Evolutionary conservation across 2,888 invertebrate genomes (phyloP), one percentile per base, ranked within the genome.

Genomic region (Lasioglossum lativentre): DNA sequence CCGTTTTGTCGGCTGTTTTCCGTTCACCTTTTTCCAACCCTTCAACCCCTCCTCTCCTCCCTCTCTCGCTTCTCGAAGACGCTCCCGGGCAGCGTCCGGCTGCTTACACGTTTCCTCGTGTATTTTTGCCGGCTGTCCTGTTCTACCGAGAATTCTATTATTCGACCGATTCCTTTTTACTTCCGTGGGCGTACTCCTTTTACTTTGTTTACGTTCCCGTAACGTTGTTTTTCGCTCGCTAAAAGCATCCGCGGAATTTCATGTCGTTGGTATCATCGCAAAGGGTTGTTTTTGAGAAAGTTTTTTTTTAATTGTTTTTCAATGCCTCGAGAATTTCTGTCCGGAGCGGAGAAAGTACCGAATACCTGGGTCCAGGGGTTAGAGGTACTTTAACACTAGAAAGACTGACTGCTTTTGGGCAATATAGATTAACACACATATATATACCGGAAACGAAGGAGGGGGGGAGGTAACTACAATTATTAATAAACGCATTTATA

Each of bases 1-100:
- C 34, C 63, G 68, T 81, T 71, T 63, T 45, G 68, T 59, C 78
- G 72, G 47, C 78, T 66, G 56, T 78, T 68, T 40, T 82, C 78
- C 80, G 63, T 68, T 71, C 75, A 16, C 75, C 38, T 78, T 80
- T 78, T 34, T 30, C n/a, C 68, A 34, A 56, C 52, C 63, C 40
- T 23, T 23, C 10, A 38, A 23, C 8, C 34, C 47, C 40, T 3
- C 63, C 56, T 59, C 45, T 68, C 42, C 47, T 19, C 2, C 8
- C 8, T 40, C 40, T 40, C 40, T 40, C 10, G 8, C 40, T 59
- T 42, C n/a, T 27, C 38, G 12, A 82, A 83, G 30, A 19, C 6
- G 68, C 66, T 66, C 6, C 3, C 2, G 74, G 72, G n/a, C 72
- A 72, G 73, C 75, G n/a, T 40, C 45, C 47, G 52, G 66, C 14